Evolutionary conservation across 64 coral and sea anemone species (phyloP), one percentile per base, ranked within the genome.

Genomic region (Orbicella faveolata): DNA sequence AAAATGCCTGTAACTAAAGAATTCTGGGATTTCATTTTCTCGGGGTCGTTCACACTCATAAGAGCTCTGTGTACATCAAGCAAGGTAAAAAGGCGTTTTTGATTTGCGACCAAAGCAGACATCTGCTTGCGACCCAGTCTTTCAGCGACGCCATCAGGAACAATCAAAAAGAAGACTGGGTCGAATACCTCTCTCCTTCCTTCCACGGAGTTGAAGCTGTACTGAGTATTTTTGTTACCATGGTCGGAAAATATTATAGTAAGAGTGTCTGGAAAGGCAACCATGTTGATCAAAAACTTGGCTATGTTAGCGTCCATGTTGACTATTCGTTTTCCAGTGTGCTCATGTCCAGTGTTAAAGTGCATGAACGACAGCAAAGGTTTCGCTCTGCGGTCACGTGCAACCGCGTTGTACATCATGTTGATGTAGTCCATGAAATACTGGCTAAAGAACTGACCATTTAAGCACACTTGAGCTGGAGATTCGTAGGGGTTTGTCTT

Each of bases 381-480:
- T 35, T 79, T 76, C 1, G 84, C 76, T 23, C 25, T 30, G 19
- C 16, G n/a, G 19, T 79, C 63, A 13, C 9, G 51, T 19, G 44
- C 21, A 10, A 72, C 72, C 7, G 35, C 75, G 14, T n/a, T 17
- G n/a, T 64, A 48, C 6, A 94, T 30, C 6, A 72, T 78, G 1
- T 78, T 61, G 9, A 93, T 88, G 78, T 96, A 96, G n/a, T 88
- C 63, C 44, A 94, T 33, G 30, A 54, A 97, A 34, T 91, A 97
- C 63, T 89, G 75, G 52, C 95, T 97, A 48, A 88, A 91, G 76
- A 84, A 86, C 20, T 80, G 34, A 1, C 95, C 95, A 61, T 97
- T 97, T 75, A 91, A 91, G 34, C 95, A 97, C 7, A 97, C 87
- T 23, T 88, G 59, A 14, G 74, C 16, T 13, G 91, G 91, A 34